Base-by-base conservation (phyloP, 30 jellyfish, hydroid and myxozoan species). In the Cassiopea xamachana region DNA sequence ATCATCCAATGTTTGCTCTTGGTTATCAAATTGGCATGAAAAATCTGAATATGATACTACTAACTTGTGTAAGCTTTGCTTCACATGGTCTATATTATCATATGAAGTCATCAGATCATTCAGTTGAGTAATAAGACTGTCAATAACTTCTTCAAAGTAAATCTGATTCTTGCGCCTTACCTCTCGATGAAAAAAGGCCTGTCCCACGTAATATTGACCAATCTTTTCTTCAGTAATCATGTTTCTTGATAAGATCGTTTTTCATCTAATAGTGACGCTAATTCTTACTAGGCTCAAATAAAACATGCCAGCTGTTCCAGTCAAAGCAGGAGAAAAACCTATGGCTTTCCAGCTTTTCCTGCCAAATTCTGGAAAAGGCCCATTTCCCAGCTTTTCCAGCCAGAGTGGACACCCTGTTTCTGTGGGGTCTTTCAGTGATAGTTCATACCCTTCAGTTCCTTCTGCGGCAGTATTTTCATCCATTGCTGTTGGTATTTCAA, bases 91-190 rank as follows among this genome's bases (percentile, higher is more conserved):
- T 64, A 77, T 77, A 50, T 77, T 46, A 14, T 48, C 86, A 64
- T 64, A 43, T 77, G 86, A 77, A 77, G 59, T 68, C 86, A 77
- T 77, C 59, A 77, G 73, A 77, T 68, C 48, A 64, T 77, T 64
- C 50, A 77, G 46, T 46, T 68, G 73, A 77, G 59, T 77, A 77
- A 77, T 79, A 79, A 46, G 87, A 39, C 49, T 15, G 60, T 50
- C 87, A 75, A 79, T 79, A 79, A 79, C 50, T 46, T 79, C 87
- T 17, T 72, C 60, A 72, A 46, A 79, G 75, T 79, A 79, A 72
- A 70, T 50, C 50, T 46, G 87, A 79, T 79, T 79, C 87, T 79
- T 59, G 60, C 77, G 75, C 87, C 87, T 79, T 72, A 46, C 75
- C 47, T 79, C 75, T 4, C 75, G 87, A 50, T 77, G 39, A 27